Evolutionary conservation across 1,140 invertebrate species (phyloP).

Genomic region (Himalopsyche phryganea): DNA sequence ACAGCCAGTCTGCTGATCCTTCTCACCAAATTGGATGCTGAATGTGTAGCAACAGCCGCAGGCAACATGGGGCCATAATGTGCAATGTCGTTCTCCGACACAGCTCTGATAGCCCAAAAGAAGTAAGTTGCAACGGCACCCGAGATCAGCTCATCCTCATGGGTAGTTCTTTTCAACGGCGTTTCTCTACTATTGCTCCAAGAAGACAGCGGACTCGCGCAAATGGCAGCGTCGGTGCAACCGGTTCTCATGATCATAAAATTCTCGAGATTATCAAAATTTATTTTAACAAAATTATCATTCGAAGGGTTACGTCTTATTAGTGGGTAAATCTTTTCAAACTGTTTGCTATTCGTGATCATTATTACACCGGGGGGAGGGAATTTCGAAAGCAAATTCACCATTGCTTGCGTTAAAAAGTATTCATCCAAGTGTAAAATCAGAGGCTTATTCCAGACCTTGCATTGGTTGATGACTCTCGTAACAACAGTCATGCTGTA

Average conservation of each 20-base stretch:
- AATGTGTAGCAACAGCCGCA: conserved; percentile 61
- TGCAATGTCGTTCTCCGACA: not conserved
- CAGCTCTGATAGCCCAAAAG: conserved; percentile 57
- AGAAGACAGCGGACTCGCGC: conserved; percentile 42
- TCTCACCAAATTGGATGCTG: conserved; percentile 63
- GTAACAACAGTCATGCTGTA: conserved; percentile 45
- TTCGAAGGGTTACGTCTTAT: conserved; percentile 6
- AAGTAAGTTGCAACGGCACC: conserved; percentile 65
- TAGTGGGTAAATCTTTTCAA: conserved; percentile 38
- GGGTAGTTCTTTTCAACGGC: conserved; percentile 63
- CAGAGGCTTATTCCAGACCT: conserved; percentile 58
- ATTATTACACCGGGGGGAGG: conserved; percentile 55
- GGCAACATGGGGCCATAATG: conserved; percentile 42
- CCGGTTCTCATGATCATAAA: conserved; percentile 15
- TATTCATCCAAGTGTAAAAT: conserved; percentile 78
- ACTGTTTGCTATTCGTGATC: conserved; percentile 77
- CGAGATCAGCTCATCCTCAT: conserved; percentile 75
- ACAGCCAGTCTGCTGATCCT: conserved; percentile 62
- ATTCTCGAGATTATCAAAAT: conserved; percentile 13
- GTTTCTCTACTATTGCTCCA: conserved; percentile 53
- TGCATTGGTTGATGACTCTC: conserved; percentile 39
- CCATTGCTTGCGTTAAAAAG: conserved; percentile 50
- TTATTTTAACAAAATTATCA: conserved; percentile 11
- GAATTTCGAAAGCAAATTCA: conserved; percentile 39
- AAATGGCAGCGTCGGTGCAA: conserved; percentile 32